A percentile compares a stretch with the other conserved stretches of the same genome.
These are phyloP conservation scores for Drosophila gaucha DNA, from an alignment of 2,888 invertebrate species.

Conservation along the genomic window DNA sequence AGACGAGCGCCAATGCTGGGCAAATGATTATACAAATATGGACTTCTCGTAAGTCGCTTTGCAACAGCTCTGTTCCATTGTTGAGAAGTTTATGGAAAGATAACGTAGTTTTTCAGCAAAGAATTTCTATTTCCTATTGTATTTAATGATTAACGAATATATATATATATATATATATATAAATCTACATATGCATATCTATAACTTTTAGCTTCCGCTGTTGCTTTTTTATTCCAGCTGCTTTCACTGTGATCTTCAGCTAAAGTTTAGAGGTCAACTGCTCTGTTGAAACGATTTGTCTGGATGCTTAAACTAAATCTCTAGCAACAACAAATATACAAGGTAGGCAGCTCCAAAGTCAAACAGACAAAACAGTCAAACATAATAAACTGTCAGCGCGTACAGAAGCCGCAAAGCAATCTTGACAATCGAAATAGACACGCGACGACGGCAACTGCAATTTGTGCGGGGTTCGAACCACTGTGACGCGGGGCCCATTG, in stretches of 20 bases:
- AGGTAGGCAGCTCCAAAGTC: slow-evolving; percentile 12
- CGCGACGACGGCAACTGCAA: slow-evolving; percentile 56
- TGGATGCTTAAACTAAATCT: slow-evolving; percentile 27
- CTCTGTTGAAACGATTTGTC: slow-evolving; percentile 42
- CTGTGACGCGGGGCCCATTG: slow-evolving; percentile 28
- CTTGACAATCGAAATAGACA: slow-evolving; percentile 73
- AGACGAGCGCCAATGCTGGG: slow-evolving; percentile 4
- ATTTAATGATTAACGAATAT: too few species aligned
- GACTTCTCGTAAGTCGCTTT: slow-evolving; percentile 1
- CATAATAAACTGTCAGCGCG: slow-evolving; percentile 77
- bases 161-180: too few species aligned
- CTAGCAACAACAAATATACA: slow-evolving; percentile 38
- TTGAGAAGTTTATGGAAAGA: slow-evolving; percentile 13
- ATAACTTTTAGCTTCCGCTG: too few species aligned
- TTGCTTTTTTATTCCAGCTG: background rate
- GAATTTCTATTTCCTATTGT: too few species aligned
- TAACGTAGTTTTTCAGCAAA: too few species aligned
- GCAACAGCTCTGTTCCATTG: background rate
- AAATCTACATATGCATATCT: background rate
- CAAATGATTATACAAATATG: slow-evolving; percentile 37
- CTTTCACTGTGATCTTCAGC: slow-evolving; percentile 36
- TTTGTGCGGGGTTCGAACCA: slow-evolving; percentile 12
- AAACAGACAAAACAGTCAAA: slow-evolving; percentile 59
- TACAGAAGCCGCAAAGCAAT: slow-evolving; percentile 68
- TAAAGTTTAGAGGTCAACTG: slow-evolving; percentile 54